Evolutionary conservation across 1,140 invertebrate species (phyloP).

Genomic region (Heliothis subflexa): DNA sequence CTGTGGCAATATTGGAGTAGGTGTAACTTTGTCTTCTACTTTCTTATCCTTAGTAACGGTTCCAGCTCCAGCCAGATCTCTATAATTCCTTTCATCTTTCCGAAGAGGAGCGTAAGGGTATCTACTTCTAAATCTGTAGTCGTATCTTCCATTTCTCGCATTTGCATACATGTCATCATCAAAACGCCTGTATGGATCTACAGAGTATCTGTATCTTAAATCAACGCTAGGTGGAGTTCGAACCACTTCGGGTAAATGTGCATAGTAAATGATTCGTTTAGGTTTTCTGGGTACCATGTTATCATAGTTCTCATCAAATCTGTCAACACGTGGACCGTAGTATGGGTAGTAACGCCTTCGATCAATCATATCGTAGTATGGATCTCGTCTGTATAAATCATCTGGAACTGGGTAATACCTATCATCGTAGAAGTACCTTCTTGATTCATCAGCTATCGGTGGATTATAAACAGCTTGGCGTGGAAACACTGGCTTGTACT

Average conservation of each 20-base stretch:
- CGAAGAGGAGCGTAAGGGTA: constrained; percentile 81
- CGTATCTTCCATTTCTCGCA: constrained; percentile 75
- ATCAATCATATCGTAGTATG: constrained; percentile 80
- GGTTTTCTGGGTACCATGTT: constrained; percentile 81
- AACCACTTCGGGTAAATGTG: constrained; percentile 83
- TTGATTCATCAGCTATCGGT: constrained; percentile 70
- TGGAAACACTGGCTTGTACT: constrained; percentile 81
- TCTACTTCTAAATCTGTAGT: constrained; percentile 77
- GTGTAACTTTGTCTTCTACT: constrained; percentile 80
- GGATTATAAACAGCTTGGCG: constrained; percentile 82
- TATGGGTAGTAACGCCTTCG: constrained; percentile 71
- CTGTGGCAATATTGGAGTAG: constrained; percentile 75
- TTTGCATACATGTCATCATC: constrained; percentile 79
- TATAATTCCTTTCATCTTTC: constrained; percentile 82
- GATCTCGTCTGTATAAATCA: constrained; percentile 78
- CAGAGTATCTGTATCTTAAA: constrained; percentile 77
- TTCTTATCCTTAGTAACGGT: constrained; percentile 80
- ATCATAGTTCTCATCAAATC: constrained; percentile 81
- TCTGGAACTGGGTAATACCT: constrained; percentile 73
- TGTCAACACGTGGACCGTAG: constrained; percentile 76
- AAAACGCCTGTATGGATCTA: constrained; percentile 77
- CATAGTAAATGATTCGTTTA: constrained; percentile 85
- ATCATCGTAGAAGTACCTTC: constrained; percentile 80
- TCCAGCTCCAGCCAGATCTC: constrained; percentile 77
- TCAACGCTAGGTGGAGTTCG: constrained; percentile 82